These are phyloP conservation scores for Hypanus sabinus DNA, from an alignment of 2,113 vertebrate genomes.

Conservation along the genomic window DNA sequence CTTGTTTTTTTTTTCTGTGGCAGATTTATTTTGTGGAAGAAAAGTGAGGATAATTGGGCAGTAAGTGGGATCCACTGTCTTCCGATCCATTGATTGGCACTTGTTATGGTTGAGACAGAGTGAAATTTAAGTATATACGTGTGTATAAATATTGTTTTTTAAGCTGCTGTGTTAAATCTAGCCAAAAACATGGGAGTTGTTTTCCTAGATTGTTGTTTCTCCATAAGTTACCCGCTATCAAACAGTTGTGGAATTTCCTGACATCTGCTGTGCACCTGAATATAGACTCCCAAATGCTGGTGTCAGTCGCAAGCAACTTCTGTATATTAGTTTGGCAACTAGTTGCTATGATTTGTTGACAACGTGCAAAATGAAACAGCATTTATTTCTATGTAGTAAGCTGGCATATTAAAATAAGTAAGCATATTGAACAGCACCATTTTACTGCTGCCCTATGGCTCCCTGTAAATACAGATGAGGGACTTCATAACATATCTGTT, in stretches of 20 bases:
- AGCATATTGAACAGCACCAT: background rate
- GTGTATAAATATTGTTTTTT: background rate
- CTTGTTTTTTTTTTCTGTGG: background rate
- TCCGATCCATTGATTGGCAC: background rate
- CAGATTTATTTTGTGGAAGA: background rate
- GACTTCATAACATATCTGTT: background rate
- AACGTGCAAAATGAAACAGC: background rate
- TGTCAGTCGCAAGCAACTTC: background rate
- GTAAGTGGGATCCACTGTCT: background rate
- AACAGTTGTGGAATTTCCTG: background rate
- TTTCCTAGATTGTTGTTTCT: background rate
- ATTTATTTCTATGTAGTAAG: background rate
- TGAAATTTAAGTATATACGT: background rate
- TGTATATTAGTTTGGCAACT: background rate
- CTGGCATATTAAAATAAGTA: background rate
- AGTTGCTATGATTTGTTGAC: conserved; percentile 5
- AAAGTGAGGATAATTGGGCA: background rate
- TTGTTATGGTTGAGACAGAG: background rate
- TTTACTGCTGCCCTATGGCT: background rate
- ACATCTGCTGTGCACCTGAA: conserved; percentile 22
- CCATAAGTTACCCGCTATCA: background rate
- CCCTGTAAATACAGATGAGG: background rate
- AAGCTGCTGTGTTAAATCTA: background rate
- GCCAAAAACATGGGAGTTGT: background rate
- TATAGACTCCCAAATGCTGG: too few species aligned